Evolutionary conservation across 2,113 vertebrate genomes (phyloP).

Genomic region (Myotis lucifugus): DNA sequence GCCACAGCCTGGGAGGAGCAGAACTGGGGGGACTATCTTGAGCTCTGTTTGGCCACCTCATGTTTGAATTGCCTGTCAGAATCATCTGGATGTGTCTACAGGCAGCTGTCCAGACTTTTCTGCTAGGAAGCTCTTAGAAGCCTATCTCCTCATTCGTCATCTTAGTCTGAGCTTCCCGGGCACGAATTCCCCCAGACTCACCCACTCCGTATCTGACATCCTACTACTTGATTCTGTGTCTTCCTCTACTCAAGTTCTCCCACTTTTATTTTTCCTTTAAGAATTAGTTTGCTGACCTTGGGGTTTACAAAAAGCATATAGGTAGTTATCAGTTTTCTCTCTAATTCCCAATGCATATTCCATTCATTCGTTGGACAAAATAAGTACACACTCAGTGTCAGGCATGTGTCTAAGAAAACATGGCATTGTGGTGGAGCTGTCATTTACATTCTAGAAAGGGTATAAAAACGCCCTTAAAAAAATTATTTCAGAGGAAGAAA

Average conservation of each 20-base stretch:
- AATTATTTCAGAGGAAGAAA: background rate
- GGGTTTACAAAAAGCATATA: background rate
- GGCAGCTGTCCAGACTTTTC: background rate
- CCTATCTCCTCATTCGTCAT: background rate
- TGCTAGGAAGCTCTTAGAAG: background rate
- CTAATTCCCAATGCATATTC: background rate
- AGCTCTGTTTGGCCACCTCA: background rate
- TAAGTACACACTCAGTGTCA: background rate
- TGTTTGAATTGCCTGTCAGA: background rate
- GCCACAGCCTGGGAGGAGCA: no score
- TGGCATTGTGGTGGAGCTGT: rapidly evolving
- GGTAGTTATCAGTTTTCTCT: background rate
- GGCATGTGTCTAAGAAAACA: background rate
- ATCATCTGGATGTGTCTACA: background rate
- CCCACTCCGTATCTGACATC: background rate
- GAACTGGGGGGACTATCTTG: rapidly evolving
- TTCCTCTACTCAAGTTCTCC: background rate
- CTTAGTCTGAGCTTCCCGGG: background rate
- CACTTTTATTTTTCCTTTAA: background rate
- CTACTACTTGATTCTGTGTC: background rate
- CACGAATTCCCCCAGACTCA: background rate
- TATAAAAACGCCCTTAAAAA: background rate
- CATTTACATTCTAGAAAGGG: background rate
- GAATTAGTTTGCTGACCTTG: background rate
- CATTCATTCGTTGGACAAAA: background rate